These are phyloP conservation scores for Trachelus stipa DNA, from an alignment of 2,888 invertebrate species.

Conservation along the genomic window DNA sequence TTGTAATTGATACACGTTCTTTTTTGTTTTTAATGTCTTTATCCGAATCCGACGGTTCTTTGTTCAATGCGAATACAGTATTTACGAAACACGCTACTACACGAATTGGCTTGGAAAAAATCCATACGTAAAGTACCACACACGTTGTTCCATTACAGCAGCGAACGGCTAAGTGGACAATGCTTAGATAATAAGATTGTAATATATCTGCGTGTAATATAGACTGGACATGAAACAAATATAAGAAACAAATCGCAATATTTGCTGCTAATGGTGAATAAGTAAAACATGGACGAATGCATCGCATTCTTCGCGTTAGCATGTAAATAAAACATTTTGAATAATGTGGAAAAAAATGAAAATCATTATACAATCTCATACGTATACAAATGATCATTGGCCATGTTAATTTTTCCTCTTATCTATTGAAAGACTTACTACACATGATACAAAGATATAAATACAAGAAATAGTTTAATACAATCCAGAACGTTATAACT, in stretches of 20 bases:
- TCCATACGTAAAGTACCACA: not conserved
- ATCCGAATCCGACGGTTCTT: not conserved
- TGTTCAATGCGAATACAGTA: not conserved
- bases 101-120: not conserved
- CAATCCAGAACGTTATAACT: not conserved
- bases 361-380: not conserved
- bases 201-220: slow-evolving; percentile 28
- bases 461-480: not conserved
- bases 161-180: not conserved
- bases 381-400: not conserved
- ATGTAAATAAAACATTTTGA: not conserved
- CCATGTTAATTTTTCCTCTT: not conserved
- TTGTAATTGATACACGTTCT: not conserved
- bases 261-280: not conserved
- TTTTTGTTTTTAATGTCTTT: not conserved
- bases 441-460: not conserved
- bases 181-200: slow-evolving; percentile 21
- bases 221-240: slow-evolving; percentile 10
- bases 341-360: not conserved
- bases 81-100: not conserved
- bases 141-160: not conserved
- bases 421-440: not conserved
- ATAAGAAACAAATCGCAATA: not conserved
- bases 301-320: not conserved
- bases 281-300: not conserved